Evolutionary conservation across 2,797 vertebrate genomes (phyloP), one percentile per base, ranked within the genome.

Genomic region (Distichodus sexfasciatus): DNA sequence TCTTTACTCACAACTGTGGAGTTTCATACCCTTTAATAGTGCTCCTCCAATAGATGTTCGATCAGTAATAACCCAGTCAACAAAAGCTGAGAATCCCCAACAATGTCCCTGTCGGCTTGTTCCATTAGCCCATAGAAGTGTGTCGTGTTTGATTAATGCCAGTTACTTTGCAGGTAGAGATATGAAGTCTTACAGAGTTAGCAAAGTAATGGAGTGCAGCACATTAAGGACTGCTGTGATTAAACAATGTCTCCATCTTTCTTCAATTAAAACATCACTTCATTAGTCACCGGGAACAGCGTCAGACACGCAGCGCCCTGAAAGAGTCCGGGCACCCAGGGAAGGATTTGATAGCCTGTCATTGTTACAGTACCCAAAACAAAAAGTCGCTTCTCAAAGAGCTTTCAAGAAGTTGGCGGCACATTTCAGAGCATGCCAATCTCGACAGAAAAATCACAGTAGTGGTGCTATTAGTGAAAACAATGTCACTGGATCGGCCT

Each of bases 211-310:
- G 61, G 69, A 66, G 60, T 66, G 41, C 53, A 51, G 69, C 63
- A 26, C 41, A 61, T 51, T 50, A 64, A 78, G 65, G 72, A 76
- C 72, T 38, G 58, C 60, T 76, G 60, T 63, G 68, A 78, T 79
- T 78, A 79, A 78, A 79, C 74, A 77, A 81, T 59, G 71, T 67
- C 75, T 70, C 74, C 47, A 66, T 59, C 69, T 71, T 76, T 77
- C 80, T 80, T 82, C 86, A 86, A 88, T 87, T 83, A 89, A 83
- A 82, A 83, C 83, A 77, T 75, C 69, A 71, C 77, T 79, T 80
- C 79, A 81, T 88, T 88, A 87, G 85, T 89, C 87, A 88, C 84
- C 78, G 84, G 57, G 0, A 40, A 77, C 71, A 64, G 2, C 66
- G 71, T 84, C 86, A 51, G 61, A 58, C 64, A 69, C 26, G 24